Percentiles rank a stretch among this genome's conserved stretches.
phyloP scores from a whole-genome alignment of 2,797 vertebrate species.

The Microctenopoma steveboyesi region DNA sequence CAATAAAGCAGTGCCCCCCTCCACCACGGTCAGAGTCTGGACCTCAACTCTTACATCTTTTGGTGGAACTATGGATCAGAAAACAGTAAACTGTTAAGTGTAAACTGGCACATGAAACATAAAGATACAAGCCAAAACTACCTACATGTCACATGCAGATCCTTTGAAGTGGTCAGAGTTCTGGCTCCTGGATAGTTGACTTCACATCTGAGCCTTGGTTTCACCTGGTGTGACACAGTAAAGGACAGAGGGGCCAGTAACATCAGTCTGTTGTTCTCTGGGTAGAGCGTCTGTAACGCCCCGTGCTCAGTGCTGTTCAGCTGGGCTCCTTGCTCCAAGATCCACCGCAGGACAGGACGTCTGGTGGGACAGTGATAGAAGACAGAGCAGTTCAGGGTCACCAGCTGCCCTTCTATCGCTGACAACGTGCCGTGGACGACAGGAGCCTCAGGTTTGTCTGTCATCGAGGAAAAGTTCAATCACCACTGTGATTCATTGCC shows the following conservation, averaged over 20 bases:
- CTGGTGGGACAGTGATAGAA: conserved; percentile 75
- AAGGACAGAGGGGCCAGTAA: conserved; percentile 76
- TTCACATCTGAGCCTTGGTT: conserved; percentile 78
- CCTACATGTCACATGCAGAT: conserved; percentile 84
- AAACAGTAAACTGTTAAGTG: neutral
- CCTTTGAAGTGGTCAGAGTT: conserved; percentile 31
- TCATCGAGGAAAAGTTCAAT: conserved; percentile 9
- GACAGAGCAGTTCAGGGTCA: conserved; percentile 82
- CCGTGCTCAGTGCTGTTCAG: conserved; percentile 42
- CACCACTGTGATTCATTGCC: neutral
- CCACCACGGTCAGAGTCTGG: conserved; percentile 68
- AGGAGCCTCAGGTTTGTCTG: conserved; percentile 77
- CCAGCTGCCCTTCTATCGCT: conserved; percentile 77
- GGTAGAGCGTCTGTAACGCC: conserved; percentile 30
- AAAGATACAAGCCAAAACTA: neutral
- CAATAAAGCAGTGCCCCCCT: conserved; percentile 79
- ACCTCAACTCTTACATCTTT: conserved; percentile 80
- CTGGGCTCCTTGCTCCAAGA: conserved; percentile 69
- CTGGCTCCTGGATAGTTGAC: conserved; percentile 64
- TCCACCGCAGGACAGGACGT: conserved; percentile 78
- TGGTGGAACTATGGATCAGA: conserved; percentile 74
- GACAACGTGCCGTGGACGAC: conserved; percentile 70
- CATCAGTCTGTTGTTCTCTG: conserved; percentile 41
- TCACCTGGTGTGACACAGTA: conserved; percentile 71
- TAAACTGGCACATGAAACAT: neutral